These are phyloP conservation scores for Malurus alboscapulatus DNA, from an alignment of 2,113 vertebrate genomes.

Conservation along the genomic window DNA sequence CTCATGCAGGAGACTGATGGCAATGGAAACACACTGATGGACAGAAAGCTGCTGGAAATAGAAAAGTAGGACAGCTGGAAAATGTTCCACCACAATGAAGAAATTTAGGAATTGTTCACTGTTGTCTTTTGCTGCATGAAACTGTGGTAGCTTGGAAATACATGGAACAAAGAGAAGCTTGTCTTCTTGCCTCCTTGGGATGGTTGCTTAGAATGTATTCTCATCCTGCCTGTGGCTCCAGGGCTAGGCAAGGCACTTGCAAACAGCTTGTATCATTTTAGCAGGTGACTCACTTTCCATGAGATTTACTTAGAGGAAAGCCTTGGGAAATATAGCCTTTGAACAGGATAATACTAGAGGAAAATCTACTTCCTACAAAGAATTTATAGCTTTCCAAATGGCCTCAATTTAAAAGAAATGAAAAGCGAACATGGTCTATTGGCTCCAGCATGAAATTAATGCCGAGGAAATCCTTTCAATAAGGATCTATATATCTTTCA, in stretches of 20 bases:
- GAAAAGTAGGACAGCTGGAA: not conserved
- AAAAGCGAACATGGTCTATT: not conserved
- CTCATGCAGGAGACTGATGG: not conserved
- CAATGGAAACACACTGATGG: not conserved
- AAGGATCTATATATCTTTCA: not conserved
- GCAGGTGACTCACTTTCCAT: not conserved
- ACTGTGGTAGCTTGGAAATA: not conserved
- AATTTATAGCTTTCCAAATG: conserved; percentile 34
- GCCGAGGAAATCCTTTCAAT: conserved; percentile 8
- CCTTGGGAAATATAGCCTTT: not conserved
- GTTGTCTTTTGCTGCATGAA: not conserved
- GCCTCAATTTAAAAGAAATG: conserved; percentile 14
- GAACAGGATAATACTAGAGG: not conserved
- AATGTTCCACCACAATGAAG: not conserved
- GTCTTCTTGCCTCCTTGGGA: not conserved
- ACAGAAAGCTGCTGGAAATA: not conserved
- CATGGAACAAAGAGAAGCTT: not conserved
- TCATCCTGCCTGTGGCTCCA: not conserved
- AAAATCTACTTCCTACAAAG: not conserved
- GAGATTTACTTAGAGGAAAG: not conserved
- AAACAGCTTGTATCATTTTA: not conserved
- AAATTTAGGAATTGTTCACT: not conserved
- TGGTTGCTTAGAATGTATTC: not conserved
- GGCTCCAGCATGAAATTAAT: not conserved
- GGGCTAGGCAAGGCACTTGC: not conserved